A percentile compares a stretch with the other conserved stretches of the same genome.
Conservation (phyloP, 2,888 invertebrate species). For the Hypercompe scribonia region DNA sequence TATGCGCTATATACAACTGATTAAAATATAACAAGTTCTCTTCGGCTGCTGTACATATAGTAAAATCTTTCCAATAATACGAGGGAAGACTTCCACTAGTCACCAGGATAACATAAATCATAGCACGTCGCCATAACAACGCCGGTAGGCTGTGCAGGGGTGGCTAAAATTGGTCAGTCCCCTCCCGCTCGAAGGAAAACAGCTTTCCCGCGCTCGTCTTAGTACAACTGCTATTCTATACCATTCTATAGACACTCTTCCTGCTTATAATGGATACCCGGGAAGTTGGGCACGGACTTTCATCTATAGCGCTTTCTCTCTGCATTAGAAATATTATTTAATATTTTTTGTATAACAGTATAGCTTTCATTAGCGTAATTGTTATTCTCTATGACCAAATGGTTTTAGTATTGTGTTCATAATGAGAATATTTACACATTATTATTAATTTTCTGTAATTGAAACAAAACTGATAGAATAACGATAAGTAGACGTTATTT, state of each 20-base stretch:
- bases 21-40: background rate
- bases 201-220: constrained; percentile 73
- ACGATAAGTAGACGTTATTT: background rate
- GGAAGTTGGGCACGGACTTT: constrained; percentile 62
- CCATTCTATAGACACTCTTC: constrained; percentile 63
- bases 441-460: background rate
- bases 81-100: constrained; percentile 49
- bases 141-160: constrained; percentile 62
- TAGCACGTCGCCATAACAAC: constrained; percentile 74
- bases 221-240: constrained; percentile 73
- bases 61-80: constrained; percentile 42
- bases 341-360: constrained; percentile 25
- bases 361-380: constrained; percentile 22
- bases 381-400: constrained; percentile 23
- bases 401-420: constrained; percentile 5
- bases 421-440: background rate
- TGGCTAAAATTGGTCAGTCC: constrained; percentile 58
- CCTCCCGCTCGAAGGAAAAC: constrained; percentile 56
- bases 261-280: constrained; percentile 65
- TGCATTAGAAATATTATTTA: constrained; percentile 41
- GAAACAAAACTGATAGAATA: background rate
- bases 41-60: constrained; percentile 16
- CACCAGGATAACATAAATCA: constrained; percentile 77
- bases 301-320: constrained; percentile 61
- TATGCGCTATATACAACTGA: constrained; percentile 29